Conservation (phyloP, 2,113 vertebrate species). For the Pteruthius melanotis region DNA sequence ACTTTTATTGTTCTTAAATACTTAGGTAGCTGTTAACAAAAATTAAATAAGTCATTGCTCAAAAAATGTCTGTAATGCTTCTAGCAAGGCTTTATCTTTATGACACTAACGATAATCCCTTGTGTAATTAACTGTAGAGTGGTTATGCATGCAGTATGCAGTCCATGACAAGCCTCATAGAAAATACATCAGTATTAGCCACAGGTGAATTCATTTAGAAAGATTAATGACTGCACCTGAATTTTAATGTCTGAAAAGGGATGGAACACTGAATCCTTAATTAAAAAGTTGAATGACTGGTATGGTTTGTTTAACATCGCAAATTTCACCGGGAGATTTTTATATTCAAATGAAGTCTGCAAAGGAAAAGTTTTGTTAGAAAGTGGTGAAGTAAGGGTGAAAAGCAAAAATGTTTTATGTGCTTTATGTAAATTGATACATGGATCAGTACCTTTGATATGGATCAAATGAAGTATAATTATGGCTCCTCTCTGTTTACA, state of each 20-base stretch:
- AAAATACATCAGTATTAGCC: conserved; percentile 89
- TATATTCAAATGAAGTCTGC: conserved; percentile 77
- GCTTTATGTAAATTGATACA: conserved; percentile 78
- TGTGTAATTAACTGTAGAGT: conserved; percentile 85
- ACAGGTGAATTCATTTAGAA: conserved; percentile 90
- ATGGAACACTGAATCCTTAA: conserved; percentile 86
- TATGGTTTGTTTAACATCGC: conserved; percentile 86
- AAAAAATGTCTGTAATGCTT: conserved; percentile 70
- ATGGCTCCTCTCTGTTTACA: conserved; percentile 71
- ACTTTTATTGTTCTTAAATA: conserved; percentile 65
- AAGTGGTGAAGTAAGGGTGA: conserved; percentile 68
- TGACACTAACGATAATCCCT: conserved; percentile 84
- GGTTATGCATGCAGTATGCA: conserved; percentile 80
- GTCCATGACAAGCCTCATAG: conserved; percentile 86
- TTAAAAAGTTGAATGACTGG: conserved; percentile 86
- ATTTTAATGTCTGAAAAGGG: conserved; percentile 85
- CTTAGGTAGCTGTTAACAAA: conserved; percentile 71
- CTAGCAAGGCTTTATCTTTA: conserved; percentile 79
- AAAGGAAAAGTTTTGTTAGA: conserved; percentile 70
- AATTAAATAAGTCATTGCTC: conserved; percentile 73
- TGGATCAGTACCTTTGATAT: conserved; percentile 78
- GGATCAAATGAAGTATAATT: conserved; percentile 78
- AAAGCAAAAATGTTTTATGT: conserved; percentile 75
- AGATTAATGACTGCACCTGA: conserved; percentile 88
- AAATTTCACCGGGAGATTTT: conserved; percentile 78